Evolutionary conservation across 2,888 invertebrate genomes (phyloP), one percentile per base, ranked within the genome.

Genomic region (Cheilosia vernalis): DNA sequence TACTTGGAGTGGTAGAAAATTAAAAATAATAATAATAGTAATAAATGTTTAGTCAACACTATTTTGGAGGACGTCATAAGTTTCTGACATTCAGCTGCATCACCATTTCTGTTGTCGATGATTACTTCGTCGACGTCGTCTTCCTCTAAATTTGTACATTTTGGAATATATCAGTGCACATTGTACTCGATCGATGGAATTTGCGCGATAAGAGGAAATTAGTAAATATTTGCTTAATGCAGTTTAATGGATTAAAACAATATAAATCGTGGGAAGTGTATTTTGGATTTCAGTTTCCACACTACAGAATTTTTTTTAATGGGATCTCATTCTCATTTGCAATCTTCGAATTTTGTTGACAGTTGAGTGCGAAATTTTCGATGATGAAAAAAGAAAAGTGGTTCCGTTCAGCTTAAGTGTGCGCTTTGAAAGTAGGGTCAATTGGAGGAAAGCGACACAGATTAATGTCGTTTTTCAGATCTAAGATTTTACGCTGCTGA

Each of bases 21-120:
- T 53, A 55, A 51, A 67, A 76, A 69, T 60, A 82, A 73, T 73
- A 58, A 47, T 53, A 60, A 61, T 76, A 66, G 66, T 56, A 76
- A 80, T 67, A 80, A 85, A 80, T 85, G 67, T 81, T 81, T 78
- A 86, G 56, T 82, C 73, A 78, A 82, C 82, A 86, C 69, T 63
- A 64, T 73, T 64, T 58, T 86, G 82, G 78, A 78, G 82, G 77
- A 86, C 82, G 86, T 86, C 86, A 86, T 86, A 86, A 64, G 58
- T 69, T 86, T 77, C 30, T 78, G 82, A 82, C 77, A 82, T 86
- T 72, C 72, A 76, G 70, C 76, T 76, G 80, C 76, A 80, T 85
- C 85, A 80, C 70, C 84, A 80, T 78, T 70, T 73, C 72, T 80
- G 61, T 66, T 66, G 55, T 72, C 56, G 76, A 85, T 76, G 81